These are phyloP conservation scores for Vanessa cardui DNA, from an alignment of 2,888 invertebrate species.

Conservation along the genomic window DNA sequence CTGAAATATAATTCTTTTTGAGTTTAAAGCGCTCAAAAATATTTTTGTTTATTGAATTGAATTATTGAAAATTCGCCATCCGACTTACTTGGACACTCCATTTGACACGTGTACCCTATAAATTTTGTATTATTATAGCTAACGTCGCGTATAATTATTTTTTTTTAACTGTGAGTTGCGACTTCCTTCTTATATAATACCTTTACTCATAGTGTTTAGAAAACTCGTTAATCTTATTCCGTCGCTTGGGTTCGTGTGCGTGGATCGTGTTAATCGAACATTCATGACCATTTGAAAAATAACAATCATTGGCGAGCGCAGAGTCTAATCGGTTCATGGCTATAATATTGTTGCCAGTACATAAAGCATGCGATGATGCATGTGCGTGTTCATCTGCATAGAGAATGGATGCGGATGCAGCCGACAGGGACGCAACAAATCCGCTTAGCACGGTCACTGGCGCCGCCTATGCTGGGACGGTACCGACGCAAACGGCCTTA, in stretches of 20 bases:
- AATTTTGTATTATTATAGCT: too few species aligned
- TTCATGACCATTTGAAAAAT: background rate
- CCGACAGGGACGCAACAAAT: constrained; percentile 64
- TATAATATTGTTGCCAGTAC: constrained; percentile 29
- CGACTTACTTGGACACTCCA: too few species aligned
- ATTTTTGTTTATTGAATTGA: too few species aligned
- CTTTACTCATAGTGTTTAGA: background rate
- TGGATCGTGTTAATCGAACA: background rate
- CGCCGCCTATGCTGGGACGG: constrained; percentile 62
- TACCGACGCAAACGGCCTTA: constrained; percentile 65
- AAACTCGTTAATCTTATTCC: background rate
- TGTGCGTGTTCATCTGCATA: constrained; percentile 38
- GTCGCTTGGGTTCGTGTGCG: background rate
- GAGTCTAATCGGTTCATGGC: background rate
- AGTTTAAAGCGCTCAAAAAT: too few species aligned
- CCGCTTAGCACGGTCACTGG: constrained; percentile 79
- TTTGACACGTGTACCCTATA: too few species aligned
- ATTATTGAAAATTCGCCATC: too few species aligned
- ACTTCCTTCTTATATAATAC: too few species aligned
- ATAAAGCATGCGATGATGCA: constrained; percentile 37
- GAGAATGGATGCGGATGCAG: constrained; percentile 40
- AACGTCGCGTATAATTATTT: too few species aligned
- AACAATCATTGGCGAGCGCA: background rate
- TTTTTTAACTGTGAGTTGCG: too few species aligned
- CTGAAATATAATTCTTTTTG: too few species aligned